Base-by-base conservation (phyloP, 1,140 invertebrate species). In the Planococcus citri region DNA sequence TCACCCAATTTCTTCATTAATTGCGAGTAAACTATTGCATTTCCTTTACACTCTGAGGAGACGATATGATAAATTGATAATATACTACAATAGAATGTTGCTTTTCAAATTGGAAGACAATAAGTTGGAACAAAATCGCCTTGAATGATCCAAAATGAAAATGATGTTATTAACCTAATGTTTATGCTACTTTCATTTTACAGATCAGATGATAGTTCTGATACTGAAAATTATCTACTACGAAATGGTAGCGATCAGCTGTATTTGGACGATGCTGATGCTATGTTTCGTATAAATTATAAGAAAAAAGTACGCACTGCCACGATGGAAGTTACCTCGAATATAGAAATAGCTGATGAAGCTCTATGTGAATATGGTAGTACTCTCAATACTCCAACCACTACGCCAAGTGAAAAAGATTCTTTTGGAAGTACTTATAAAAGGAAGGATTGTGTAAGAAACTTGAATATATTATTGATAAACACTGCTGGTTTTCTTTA, bases 301-400 rank as follows among this genome's bases (percentile, higher is more conserved):
- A 24, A 27, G 20, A 64, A 64, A 25, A 64, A 64, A 25, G 25
- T 64, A 4, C 60, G 60, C 9, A 64, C 21, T 4, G 60, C 60
- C 17, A 27, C 10, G 8, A 25, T 25, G 9, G 60, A 25, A 24
- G 60, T 9, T 24, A 25, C 21, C 20, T 64, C 37, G 24, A 70
- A 75, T 1, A 85, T 88, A 27, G 93, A 95, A 77, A 85, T 92
- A 24, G 94, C 91, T 8, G 87, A 86, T 41, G 93, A 95, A 77
- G 88, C 91, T 14, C 82, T 90, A 24, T 51, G 41, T n/a, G 91
- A 94, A 77, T 89, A 91, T 73, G 81, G 82, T 58, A 80, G 83
- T 76, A 72, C 27, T 51, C 67, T 37, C 41, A 68, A 69, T 29
- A 75, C 83, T 69, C 72, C 85, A 68, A 83, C 83, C 71, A 84